phyloP scores from a whole-genome alignment of 2,888 invertebrate species.

The Parascotia fuliginaria region DNA sequence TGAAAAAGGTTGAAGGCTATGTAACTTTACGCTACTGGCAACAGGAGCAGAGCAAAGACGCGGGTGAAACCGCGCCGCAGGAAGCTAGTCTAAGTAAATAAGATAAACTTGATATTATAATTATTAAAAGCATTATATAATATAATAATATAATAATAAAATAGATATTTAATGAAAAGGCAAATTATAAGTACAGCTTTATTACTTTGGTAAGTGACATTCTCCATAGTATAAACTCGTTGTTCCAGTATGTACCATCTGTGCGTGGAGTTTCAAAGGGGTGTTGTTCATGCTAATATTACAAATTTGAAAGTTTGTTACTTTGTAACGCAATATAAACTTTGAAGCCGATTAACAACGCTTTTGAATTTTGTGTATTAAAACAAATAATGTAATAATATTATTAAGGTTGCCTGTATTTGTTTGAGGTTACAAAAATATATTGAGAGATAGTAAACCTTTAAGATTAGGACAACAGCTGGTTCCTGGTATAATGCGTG shows the following conservation, averaged over 20 bases:
- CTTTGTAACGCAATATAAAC: constrained; percentile 8
- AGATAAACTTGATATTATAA: no score
- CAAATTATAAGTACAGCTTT: constrained; percentile 3
- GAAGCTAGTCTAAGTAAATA: no score
- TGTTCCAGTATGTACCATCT: constrained; percentile 9
- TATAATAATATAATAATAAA: not conserved
- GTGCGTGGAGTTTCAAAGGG: constrained; percentile 7
- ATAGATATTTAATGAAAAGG: not conserved
- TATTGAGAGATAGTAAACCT: no score
- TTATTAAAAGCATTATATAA: no score
- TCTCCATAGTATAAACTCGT: constrained; percentile 4
- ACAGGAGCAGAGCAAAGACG: no score
- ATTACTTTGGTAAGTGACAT: constrained; percentile 5
- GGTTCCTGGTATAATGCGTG: no score
- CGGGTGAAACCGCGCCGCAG: no score
- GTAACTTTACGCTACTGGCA: no score
- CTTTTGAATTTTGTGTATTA: not conserved
- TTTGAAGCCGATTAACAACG: constrained; percentile 4
- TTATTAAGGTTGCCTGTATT: not conserved
- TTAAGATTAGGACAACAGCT: no score
- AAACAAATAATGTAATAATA: not conserved
- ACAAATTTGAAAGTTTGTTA: constrained; percentile 16
- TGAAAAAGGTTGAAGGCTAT: no score
- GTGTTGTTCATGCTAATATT: constrained; percentile 17
- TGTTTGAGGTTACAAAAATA: not conserved